Base-by-base conservation (phyloP, 1,140 invertebrate genomes). In the Aricia agestis region DNA sequence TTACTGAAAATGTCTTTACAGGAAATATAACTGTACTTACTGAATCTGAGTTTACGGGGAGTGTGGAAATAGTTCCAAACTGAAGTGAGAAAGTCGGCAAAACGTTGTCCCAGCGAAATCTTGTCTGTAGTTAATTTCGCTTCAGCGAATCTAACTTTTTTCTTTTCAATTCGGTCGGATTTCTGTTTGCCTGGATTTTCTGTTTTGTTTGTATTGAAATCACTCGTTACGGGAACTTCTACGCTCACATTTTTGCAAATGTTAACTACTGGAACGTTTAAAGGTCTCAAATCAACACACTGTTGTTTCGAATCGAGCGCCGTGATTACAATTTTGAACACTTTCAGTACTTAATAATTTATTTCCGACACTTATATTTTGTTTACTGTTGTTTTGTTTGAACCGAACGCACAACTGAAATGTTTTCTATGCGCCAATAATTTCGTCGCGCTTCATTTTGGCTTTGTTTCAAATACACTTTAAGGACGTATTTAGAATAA, bases 121-220 rank as follows among this genome's bases (percentile, higher is more conserved):
- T 75, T 76, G 72, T 76, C 72, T 70, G 75, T 73, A 15, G 58
- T 67, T 68, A 73, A 71, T 58, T 82, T 77, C 45, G 68, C 67
- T 73, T 84, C 83, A 70, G 78, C 79, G 74, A 87, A 89, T 76
- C 82, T 80, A 72, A 89, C 86, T 78, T 78, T 84, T 82, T 89
- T 89, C 82, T 84, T 88, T 58, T 66, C 72, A 68, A 69, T 79
- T 68, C 74, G 82, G 65, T 77, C 78, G 61, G 58, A 77, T 78
- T 75, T 78, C 70, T 69, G 81, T 79, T 85, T 86, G 41, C 7
- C 59, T 10, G 19, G 59, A 9, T 63, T 63, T 18, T 63, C 19
- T 19, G 59, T 63, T 19, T 63, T 63, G 17, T 19, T 63, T 13
- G 3, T 59, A 59, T 59, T 25, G 11, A 25, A 19, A 19, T 63